phyloP scores from a whole-genome alignment of 2,888 invertebrate genomes.

The Tachystola acroxantha region DNA sequence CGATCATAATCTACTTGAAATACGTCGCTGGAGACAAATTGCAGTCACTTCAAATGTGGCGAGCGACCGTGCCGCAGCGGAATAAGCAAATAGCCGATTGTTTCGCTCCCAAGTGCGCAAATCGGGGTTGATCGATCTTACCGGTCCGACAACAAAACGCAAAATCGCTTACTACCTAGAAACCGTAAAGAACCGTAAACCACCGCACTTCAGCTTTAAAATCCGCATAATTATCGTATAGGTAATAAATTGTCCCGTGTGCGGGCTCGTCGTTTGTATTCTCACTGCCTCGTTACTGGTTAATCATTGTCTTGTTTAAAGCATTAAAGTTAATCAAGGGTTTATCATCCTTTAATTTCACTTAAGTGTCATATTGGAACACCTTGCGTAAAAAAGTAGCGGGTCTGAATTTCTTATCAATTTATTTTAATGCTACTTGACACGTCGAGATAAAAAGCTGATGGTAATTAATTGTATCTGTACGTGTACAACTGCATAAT shows the following conservation, averaged over 20 bases:
- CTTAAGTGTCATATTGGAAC: slow-evolving; percentile 20
- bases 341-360: slow-evolving; percentile 12
- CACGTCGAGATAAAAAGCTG: slow-evolving; percentile 38
- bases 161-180: slow-evolving; percentile 42
- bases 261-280: slow-evolving; percentile 40
- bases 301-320: slow-evolving; percentile 11
- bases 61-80: slow-evolving; percentile 43
- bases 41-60: slow-evolving; percentile 66
- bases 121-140: slow-evolving; percentile 38
- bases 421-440: slow-evolving; percentile 30
- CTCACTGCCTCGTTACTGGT: slow-evolving; percentile 22
- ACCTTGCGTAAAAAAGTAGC: slow-evolving; percentile 32
- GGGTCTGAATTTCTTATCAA: slow-evolving; percentile 26
- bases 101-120: slow-evolving; percentile 34
- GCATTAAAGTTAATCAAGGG: slow-evolving; percentile 7
- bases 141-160: slow-evolving; percentile 43
- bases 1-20: slow-evolving; percentile 73
- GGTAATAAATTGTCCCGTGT: slow-evolving; percentile 59
- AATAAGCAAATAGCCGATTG: slow-evolving; percentile 60
- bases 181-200: slow-evolving; percentile 57
- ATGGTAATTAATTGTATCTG: slow-evolving; percentile 36
- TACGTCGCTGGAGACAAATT: slow-evolving; percentile 70
- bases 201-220: slow-evolving; percentile 59
- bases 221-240: slow-evolving; percentile 71
- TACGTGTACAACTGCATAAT: slow-evolving; percentile 32